A percentile compares a stretch with the other conserved stretches of the same genome.
Evolutionary conservation across 2,113 vertebrate species (phyloP).

Genomic region (Hydrolagus affinis): DNA sequence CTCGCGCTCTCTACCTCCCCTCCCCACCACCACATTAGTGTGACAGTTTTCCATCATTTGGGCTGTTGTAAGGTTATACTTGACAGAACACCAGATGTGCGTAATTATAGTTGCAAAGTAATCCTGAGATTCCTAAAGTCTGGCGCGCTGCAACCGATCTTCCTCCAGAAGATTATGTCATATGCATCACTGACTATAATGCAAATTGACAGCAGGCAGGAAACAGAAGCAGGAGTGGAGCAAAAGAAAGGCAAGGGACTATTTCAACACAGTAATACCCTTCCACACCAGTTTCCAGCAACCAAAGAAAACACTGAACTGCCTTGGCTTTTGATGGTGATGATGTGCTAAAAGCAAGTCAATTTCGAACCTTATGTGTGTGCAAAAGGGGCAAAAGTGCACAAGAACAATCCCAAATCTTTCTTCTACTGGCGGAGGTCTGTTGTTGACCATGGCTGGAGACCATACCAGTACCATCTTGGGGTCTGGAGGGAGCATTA

Average conservation of each 20-base stretch:
- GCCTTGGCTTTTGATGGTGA: too few species aligned
- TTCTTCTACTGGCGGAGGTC: too few species aligned
- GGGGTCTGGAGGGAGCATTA: too few species aligned
- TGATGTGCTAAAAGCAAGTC: too few species aligned
- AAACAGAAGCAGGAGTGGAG: neutral
- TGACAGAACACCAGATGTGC: conserved; percentile 31
- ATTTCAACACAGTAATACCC: neutral
- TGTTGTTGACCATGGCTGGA: too few species aligned
- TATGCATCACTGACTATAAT: conserved; percentile 31
- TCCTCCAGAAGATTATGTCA: conserved; percentile 27
- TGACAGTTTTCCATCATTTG: conserved; percentile 27
- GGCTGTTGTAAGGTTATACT: conserved; percentile 14
- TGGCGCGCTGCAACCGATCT: conserved; percentile 23
- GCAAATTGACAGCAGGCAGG: conserved; percentile 26
- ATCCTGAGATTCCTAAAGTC: conserved; percentile 24
- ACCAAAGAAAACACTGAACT: neutral
- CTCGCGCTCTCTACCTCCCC: too few species aligned
- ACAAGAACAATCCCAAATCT: too few species aligned
- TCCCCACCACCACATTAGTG: neutral
- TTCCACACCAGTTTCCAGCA: neutral
- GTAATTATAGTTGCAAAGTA: conserved; percentile 27
- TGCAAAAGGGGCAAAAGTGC: too few species aligned
- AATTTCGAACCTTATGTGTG: too few species aligned
- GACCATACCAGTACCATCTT: too few species aligned
- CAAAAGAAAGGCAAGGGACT: neutral